Base-by-base conservation (phyloP, 2,113 vertebrate species). In the Sylvia atricapilla region DNA sequence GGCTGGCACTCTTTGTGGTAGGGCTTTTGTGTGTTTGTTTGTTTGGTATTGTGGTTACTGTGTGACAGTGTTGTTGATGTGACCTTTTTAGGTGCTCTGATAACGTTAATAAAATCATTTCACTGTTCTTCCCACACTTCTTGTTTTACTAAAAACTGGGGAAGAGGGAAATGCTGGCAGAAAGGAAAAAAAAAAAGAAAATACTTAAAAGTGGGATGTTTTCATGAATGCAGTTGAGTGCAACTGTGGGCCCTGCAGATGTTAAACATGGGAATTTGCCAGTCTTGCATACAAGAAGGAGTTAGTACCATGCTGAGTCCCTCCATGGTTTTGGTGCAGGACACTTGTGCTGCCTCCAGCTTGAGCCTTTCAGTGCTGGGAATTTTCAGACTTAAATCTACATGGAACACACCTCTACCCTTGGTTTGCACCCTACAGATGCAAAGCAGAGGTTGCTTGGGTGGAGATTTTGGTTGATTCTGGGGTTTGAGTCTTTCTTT, bases 31-130 rank as follows among this genome's bases (percentile, higher is more conserved):
- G 37, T 37, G 63, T 49, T 84, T 70, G 35, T 5, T 84, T 79
- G 53, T 7, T 82, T 69, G 41, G 39, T 67, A 2, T 3, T 47
- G 62, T 2, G 30, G 27, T 66, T 89, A 35, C 30, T 76, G 49
- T 64, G 50, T 15, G 53, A 59, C 30, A 23, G 62, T 17, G 46
- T n/a, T 80, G 79, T 84, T 82, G 50, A 7, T 93, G 77, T 76
- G 80, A 89, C 17, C 41, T 22, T 49, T 73, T 39, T 64, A 31
- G 41, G 49, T 73, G 62, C 74, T 76, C 55, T 43, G 67, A 27
- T 79, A 87, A 76, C n/a, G 9, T 43, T n/a, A 90, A 70, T 66
- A 67, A 95, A 94, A 92, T 87, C 23, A 47, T 76, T 92, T 78
- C 68, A 70, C 72, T 86, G 47, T 80, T 86, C 90, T 90, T 89